Evolutionary conservation across 2,113 vertebrate genomes (phyloP).

Genomic region (Upupa epops): DNA sequence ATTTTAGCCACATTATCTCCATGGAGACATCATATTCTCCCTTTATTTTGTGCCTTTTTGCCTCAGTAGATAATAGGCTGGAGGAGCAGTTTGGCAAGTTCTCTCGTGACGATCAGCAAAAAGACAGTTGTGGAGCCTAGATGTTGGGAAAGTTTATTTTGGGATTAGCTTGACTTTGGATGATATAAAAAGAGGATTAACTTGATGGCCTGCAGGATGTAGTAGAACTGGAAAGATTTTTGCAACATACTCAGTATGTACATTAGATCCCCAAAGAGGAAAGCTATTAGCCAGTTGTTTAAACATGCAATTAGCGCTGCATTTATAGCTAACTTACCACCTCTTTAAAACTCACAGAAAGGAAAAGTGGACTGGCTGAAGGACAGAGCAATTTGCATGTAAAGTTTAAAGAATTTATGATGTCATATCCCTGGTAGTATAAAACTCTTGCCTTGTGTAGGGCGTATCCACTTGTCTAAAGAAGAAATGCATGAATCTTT

Average conservation of each 20-base stretch:
- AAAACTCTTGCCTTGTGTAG: not conserved
- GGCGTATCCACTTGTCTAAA: not conserved
- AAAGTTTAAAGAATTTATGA: not conserved
- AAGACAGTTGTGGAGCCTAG: not conserved
- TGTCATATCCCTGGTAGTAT: not conserved
- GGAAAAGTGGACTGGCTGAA: not conserved
- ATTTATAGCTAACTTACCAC: slow-evolving; percentile 16
- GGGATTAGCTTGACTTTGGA: slow-evolving; percentile 12
- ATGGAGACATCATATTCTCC: not conserved
- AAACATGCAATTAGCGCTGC: not conserved
- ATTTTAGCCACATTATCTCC: not conserved
- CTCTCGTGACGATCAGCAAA: not conserved
- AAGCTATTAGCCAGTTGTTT: not conserved
- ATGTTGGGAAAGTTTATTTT: not conserved
- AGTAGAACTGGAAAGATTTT: slow-evolving; percentile 1
- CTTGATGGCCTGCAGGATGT: not conserved
- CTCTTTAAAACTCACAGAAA: not conserved
- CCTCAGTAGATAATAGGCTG: not conserved
- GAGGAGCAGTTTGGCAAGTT: not conserved
- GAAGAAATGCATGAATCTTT: accelerated
- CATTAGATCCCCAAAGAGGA: not conserved
- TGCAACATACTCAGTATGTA: not conserved
- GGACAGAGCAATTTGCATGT: not conserved
- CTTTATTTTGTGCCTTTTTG: not conserved
- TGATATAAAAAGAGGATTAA: slow-evolving; percentile 24